These are phyloP conservation scores for Pharmacophagus antenor DNA, from an alignment of 2,888 invertebrate species.

Conservation along the genomic window DNA sequence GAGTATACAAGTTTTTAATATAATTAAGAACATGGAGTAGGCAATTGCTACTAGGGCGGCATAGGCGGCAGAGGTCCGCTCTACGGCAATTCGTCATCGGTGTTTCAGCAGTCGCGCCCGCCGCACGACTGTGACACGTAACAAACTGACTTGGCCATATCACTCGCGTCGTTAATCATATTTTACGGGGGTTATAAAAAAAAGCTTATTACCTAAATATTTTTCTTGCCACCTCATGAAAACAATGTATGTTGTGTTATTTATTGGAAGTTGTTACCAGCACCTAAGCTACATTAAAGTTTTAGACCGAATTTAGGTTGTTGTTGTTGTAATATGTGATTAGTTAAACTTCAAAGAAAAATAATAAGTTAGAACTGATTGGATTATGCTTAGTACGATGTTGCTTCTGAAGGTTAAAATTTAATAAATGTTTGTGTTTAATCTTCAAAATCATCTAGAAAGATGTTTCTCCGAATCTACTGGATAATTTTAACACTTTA, in stretches of 20 bases:
- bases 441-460: constrained; percentile 44
- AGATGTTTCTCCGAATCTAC: constrained; percentile 48
- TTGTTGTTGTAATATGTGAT: not conserved
- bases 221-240: constrained; percentile 32
- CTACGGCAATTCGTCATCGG: constrained; percentile 47
- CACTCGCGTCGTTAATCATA: constrained; percentile 58
- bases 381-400: not conserved
- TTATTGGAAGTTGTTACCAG: constrained; percentile 34
- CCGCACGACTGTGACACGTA: constrained; percentile 49
- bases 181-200: constrained; percentile 66
- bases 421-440: constrained; percentile 13
- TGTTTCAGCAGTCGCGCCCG: constrained; percentile 58
- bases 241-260: constrained; percentile 36
- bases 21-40: not conserved
- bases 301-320: not conserved
- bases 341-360: constrained; percentile 6
- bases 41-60: constrained; percentile 14
- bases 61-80: constrained; percentile 34
- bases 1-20: too few relatives aligned
- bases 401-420: constrained; percentile 5
- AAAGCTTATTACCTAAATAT: constrained; percentile 45
- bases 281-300: constrained; percentile 8
- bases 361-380: constrained; percentile 6
- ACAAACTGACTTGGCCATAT: constrained; percentile 42
- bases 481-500: constrained; percentile 57